Conservation (phyloP, 2,888 invertebrate species). For the Pristionchus entomophagus region DNA sequence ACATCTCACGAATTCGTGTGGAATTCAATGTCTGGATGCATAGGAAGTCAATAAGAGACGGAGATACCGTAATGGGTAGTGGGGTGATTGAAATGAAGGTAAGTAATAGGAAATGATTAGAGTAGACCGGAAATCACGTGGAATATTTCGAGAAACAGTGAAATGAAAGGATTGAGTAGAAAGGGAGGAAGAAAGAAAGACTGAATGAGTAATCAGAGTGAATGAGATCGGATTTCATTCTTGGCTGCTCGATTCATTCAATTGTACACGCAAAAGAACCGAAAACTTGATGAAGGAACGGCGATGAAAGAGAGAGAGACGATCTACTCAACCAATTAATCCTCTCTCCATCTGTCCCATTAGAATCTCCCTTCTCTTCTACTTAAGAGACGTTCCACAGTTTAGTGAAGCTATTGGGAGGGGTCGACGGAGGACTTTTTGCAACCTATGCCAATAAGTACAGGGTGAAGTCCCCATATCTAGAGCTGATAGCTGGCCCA, state of each 20-base stretch:
- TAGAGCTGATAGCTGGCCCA: too few species aligned
- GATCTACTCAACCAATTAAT: not conserved
- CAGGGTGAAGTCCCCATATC: too few species aligned
- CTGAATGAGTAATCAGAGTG: not conserved
- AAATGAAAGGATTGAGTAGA: not conserved
- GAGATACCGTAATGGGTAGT: not conserved
- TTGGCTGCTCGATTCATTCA: not conserved
- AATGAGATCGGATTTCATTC: not conserved
- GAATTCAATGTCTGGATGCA: not conserved
- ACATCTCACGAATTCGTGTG: not conserved
- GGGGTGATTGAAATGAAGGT: not conserved
- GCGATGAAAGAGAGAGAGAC: not conserved
- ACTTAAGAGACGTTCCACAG: not conserved
- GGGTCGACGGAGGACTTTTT: too few species aligned
- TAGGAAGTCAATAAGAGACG: not conserved
- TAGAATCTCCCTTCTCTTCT: not conserved
- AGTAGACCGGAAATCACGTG: not conserved
- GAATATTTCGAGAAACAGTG: conserved; percentile 4
- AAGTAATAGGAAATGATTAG: conserved; percentile 14
- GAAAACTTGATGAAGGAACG: not conserved
- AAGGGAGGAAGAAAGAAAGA: not conserved
- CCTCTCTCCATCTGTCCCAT: too few species aligned
- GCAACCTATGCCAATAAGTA: too few species aligned
- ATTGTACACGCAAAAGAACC: not conserved
- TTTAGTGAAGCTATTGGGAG: too few species aligned